phyloP scores from a whole-genome alignment of 2,797 vertebrate species.

The Coreius guichenoti region DNA sequence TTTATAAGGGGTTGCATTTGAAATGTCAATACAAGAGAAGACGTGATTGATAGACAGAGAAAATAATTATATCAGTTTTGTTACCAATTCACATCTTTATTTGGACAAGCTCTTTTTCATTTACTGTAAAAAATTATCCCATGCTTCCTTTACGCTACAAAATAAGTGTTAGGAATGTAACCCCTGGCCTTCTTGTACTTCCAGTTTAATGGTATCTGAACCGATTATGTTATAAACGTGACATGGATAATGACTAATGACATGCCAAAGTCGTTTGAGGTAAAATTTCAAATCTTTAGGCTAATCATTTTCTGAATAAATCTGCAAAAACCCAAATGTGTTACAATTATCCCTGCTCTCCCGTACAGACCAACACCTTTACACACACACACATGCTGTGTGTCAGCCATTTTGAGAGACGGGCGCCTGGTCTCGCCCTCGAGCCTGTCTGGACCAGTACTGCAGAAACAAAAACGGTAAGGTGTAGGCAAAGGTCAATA shows the following conservation, averaged over 20 bases:
- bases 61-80: background rate
- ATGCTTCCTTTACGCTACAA: background rate
- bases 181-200: background rate
- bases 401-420: slow-evolving; percentile 30
- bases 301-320: slow-evolving; percentile 1
- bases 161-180: background rate
- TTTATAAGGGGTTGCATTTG: slow-evolving; percentile 53
- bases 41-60: slow-evolving; percentile 6
- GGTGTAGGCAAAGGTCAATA: slow-evolving; percentile 78
- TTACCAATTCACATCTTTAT: background rate
- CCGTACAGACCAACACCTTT: background rate
- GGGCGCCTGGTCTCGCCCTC: slow-evolving; percentile 61
- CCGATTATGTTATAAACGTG: background rate
- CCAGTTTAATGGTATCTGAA: background rate
- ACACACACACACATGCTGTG: slow-evolving; percentile 3
- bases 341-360: background rate
- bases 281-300: background rate
- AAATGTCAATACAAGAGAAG: slow-evolving; percentile 21
- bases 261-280: background rate
- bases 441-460: slow-evolving; percentile 76
- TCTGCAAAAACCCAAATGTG: background rate
- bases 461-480: slow-evolving; percentile 75
- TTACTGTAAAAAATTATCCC: background rate
- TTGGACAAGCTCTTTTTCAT: background rate
- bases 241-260: background rate